Evolutionary conservation across 2,888 invertebrate species (phyloP), one percentile per base, ranked within the genome.

Genomic region (Chironomus tentans): DNA sequence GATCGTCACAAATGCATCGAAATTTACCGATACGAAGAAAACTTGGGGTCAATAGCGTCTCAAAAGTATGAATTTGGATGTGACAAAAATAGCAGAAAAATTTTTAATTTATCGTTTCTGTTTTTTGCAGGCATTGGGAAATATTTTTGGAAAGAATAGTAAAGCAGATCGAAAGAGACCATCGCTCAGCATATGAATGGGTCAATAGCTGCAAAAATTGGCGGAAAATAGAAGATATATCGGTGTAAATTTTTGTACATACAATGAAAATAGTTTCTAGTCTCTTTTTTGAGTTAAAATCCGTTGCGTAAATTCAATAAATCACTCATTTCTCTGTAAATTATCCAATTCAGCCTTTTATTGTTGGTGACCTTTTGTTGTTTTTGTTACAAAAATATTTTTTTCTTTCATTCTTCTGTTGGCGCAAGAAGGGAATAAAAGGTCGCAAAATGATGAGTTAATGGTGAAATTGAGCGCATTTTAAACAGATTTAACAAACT

Each of bases 81-180:
- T 10, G 38, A 38, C 38, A 38, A 38, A 38, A 38, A 10, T 2
- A 38, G 10, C 7, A 10, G 38, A 10, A 38, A 28, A 56, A 6
- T 56, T 4, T 56, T 18, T 48, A 18, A 71, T 24, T 22, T 56
- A 46, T 21, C 24, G 18, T 70, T 15, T 50, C 56, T 76, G 78
- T 81, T 80, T 77, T 61, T 78, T 78, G 72, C 85, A 87, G 87
- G 87, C 87, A 79, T 87, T 92, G 80, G 92, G 92, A 74, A 92
- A 91, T 83, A 91, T 92, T 83, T 92, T 92, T 81, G 91, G 92
- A 65, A 91, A 91, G 84, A 91, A 91, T 83, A 90, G 89, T 80
- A 90, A 90, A 82, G 90, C 89, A 78, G 91, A 91, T 79, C 85
- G 91, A 79, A 92, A 91, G 85, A 86, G 92, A 80, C 92, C 92